Evolutionary conservation across 2,888 invertebrate genomes (phyloP), one percentile per base, ranked within the genome.

Genomic region (Flexamia atlantica): DNA sequence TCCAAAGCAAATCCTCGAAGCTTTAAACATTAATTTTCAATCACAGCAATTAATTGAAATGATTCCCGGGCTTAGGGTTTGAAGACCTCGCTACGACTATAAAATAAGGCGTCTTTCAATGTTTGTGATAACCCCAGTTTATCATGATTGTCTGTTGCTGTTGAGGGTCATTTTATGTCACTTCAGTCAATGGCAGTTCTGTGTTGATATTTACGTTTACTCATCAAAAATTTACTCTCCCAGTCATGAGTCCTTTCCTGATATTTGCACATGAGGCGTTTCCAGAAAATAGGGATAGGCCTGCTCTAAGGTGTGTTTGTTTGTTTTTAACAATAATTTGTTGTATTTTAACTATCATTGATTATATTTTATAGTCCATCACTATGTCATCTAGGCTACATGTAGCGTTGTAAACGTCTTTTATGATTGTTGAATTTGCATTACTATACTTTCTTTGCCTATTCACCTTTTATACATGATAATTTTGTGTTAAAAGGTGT

Each of bases 71-170:
- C 46, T 57, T 5, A 23, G 5, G 23, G 57, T 7, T 57, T 57
- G 57, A 57, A 57, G 57, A 57, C 57, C 57, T 57, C 14, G 4
- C 14, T 23, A 23, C 3, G 20, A 57, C 57, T 57, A 23, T 57
- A 5, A 12, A 50, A 50, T 57, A 23, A 57, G 25, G 20, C 57
- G 57, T 23, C 57, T 20, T 57, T 57, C 57, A 57, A 50, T n/a
- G 57, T 23, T 20, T 23, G 20, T 23, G 57, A 57, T 57, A 57
- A 57, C 57, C 57, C 57, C 57, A 57, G 57, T 23, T 57, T 57
- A 57, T 57, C 57, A 57, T 20, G 12, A 46, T 46, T 17, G 14
- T 46, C 46, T 2, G 7, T 46, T 46, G n/a, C 14, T 10, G 50
- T 12, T n/a, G 14, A 10, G 17, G n/a, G 50, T 50, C 50, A 50